phyloP scores from a whole-genome alignment of 2,113 vertebrate species.

The Oxyura jamaicensis region DNA sequence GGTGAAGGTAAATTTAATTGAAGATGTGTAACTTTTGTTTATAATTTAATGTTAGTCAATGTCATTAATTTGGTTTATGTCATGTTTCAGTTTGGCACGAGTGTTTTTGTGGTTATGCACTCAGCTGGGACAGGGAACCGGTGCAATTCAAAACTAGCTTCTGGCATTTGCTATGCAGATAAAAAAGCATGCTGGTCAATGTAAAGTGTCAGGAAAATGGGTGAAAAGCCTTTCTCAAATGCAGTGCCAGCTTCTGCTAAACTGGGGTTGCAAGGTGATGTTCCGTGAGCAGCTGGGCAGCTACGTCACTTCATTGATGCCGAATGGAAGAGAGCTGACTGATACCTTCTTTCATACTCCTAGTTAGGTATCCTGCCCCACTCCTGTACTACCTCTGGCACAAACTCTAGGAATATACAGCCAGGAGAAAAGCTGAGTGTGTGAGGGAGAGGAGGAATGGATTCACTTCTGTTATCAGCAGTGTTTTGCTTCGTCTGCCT shows the following conservation, averaged over 20 bases:
- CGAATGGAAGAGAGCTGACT: background rate
- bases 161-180: background rate
- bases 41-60: background rate
- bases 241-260: background rate
- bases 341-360: background rate
- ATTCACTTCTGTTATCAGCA: background rate
- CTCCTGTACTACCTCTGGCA: background rate
- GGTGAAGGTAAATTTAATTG: background rate
- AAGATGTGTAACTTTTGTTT: background rate
- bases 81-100: background rate
- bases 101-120: background rate
- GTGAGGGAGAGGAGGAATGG: background rate
- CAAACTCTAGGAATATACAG: background rate
- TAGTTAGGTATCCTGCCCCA: background rate
- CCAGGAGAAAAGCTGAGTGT: background rate
- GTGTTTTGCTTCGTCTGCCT: background rate
- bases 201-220: background rate
- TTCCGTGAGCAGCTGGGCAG: background rate
- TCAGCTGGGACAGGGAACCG: background rate
- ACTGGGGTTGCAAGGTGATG: rapidly evolving
- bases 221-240: background rate
- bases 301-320: rapidly evolving
- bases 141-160: background rate
- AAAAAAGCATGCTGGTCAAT: background rate
- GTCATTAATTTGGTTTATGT: background rate